phyloP scores from a whole-genome alignment of 2,888 invertebrate genomes.

The Dichetophora obliterata region DNA sequence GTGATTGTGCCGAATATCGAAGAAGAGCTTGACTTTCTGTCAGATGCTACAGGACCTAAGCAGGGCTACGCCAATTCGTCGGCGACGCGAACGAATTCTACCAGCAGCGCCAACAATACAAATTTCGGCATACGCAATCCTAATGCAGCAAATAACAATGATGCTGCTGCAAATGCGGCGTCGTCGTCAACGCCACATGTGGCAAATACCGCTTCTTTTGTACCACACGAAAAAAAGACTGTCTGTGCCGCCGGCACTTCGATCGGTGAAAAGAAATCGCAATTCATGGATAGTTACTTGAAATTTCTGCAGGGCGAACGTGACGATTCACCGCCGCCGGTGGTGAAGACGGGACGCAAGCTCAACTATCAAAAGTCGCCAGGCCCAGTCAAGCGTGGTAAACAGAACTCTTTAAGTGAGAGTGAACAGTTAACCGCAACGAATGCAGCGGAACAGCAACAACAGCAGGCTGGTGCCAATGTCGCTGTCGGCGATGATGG shows the following conservation, averaged over 20 bases:
- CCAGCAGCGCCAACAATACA: conserved; percentile 55
- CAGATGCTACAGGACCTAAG: conserved; percentile 65
- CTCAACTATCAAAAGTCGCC: conserved; percentile 63
- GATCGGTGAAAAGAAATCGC: conserved; percentile 70
- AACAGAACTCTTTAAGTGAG: conserved; percentile 28
- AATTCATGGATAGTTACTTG: conserved; percentile 89
- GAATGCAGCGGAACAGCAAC: conserved; percentile 46
- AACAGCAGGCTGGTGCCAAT: conserved; percentile 43
- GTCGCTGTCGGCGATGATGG: conserved; percentile 63
- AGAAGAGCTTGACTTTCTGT: conserved; percentile 87
- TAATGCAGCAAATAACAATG: conserved; percentile 53
- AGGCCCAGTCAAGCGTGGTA: conserved; percentile 46
- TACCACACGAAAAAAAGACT: conserved; percentile 60
- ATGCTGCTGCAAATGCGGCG: conserved; percentile 18
- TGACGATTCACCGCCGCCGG: conserved; percentile 84
- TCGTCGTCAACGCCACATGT: conserved; percentile 44
- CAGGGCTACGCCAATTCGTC: conserved; percentile 63
- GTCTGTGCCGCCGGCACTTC: conserved; percentile 63
- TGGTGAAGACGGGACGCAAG: conserved; percentile 66
- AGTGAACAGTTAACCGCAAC: conserved; percentile 8
- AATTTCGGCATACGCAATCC: conserved; percentile 67
- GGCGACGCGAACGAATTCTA: conserved; percentile 49
- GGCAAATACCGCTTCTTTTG: conserved; percentile 46
- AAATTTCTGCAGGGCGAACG: conserved; percentile 83
- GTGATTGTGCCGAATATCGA: conserved; percentile 91